Evolutionary conservation across 35 echinoderm and acorn worm genomes (phyloP).

Genomic region (Acanthaster planci): DNA sequence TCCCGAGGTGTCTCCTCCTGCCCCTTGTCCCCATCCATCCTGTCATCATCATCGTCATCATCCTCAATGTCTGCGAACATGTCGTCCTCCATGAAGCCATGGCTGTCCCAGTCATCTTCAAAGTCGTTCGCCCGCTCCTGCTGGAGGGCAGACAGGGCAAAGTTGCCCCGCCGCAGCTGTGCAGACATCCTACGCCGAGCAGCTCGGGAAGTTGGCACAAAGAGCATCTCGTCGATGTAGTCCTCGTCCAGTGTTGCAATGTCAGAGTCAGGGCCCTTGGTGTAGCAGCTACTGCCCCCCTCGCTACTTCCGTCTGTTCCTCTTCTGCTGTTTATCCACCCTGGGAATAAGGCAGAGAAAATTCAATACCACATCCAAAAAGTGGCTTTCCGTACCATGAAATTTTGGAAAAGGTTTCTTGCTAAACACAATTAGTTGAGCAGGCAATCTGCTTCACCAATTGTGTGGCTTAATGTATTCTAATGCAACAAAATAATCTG

Average conservation of each 20-base stretch:
- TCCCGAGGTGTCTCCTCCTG: neutral
- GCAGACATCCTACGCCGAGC: neutral
- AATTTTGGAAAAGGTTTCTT: too few relatives aligned
- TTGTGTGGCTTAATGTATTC: too few relatives aligned
- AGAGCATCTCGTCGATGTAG: neutral
- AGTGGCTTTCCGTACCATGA: too few relatives aligned
- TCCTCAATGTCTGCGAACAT: slow-evolving; percentile 28
- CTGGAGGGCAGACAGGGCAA: neutral
- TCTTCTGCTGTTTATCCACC: slow-evolving; percentile 14
- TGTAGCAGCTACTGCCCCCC: neutral
- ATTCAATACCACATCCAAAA: too few relatives aligned
- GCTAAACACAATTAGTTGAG: too few relatives aligned
- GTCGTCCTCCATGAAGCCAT: slow-evolving; percentile 27
- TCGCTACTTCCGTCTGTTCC: slow-evolving; percentile 2
- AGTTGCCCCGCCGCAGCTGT: neutral
- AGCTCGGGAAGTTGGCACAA: neutral
- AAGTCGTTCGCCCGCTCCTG: neutral
- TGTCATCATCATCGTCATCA: slow-evolving; percentile 6
- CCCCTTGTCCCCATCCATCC: neutral
- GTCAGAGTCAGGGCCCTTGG: neutral
- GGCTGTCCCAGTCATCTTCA: neutral
- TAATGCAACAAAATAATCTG: too few relatives aligned
- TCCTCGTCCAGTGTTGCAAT: neutral
- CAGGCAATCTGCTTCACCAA: too few relatives aligned
- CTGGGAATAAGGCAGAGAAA: neutral